Conservation (phyloP, 2,797 vertebrate species). For the Aldrovandia affinis region DNA sequence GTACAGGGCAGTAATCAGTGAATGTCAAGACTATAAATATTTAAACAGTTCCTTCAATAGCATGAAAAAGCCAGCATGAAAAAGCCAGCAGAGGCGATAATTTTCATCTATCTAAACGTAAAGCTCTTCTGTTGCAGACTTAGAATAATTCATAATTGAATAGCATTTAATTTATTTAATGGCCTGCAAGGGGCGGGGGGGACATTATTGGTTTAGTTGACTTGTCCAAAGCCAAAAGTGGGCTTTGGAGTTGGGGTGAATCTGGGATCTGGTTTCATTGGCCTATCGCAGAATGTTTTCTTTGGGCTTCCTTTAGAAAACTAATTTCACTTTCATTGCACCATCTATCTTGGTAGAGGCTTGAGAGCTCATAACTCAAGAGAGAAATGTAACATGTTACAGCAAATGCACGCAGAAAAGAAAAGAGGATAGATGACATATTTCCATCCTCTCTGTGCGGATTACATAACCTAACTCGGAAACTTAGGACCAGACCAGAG, state of each 20-base stretch:
- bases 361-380: constrained; percentile 3
- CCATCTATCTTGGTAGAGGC: constrained; percentile 13
- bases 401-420: constrained; percentile 9
- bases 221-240: neutral
- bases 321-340: neutral
- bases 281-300: neutral
- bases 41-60: neutral
- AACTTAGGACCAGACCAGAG: neutral
- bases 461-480: neutral
- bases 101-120: too few relatives aligned
- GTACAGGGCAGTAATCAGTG: neutral
- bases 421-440: neutral
- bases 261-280: neutral
- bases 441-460: neutral
- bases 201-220: neutral
- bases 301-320: neutral
- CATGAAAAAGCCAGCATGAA: neutral
- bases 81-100: too few relatives aligned
- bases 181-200: too few relatives aligned
- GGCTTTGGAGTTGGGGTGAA: neutral
- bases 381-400: neutral
- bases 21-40: neutral
- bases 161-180: too few relatives aligned
- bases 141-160: too few relatives aligned
- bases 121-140: too few relatives aligned